These are phyloP conservation scores for Helicorthomorpha holstii DNA, from an alignment of 1,140 invertebrate species.

Conservation along the genomic window DNA sequence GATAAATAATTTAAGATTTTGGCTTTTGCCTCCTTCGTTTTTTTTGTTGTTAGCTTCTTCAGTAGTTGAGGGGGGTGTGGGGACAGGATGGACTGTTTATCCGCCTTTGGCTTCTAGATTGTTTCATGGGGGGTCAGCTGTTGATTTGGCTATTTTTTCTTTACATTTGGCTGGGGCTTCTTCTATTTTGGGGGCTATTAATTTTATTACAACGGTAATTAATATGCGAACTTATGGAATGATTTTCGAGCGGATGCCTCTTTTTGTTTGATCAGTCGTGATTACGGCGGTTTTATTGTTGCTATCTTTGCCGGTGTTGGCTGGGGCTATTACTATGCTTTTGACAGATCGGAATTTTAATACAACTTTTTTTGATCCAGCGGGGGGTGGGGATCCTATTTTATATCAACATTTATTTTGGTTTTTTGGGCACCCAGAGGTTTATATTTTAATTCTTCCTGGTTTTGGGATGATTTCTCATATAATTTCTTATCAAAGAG, in stretches of 20 bases:
- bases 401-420: slow-evolving; percentile 59
- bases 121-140: slow-evolving; percentile 14
- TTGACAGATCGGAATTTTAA: slow-evolving; percentile 34
- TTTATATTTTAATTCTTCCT: slow-evolving; percentile 47
- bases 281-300: slow-evolving; percentile 47
- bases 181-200: slow-evolving; percentile 22
- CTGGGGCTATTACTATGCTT: slow-evolving; percentile 23
- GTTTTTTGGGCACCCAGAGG: slow-evolving; percentile 27
- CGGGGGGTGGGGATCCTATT: slow-evolving; percentile 31
- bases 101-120: slow-evolving; percentile 20
- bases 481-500: slow-evolving; percentile 5
- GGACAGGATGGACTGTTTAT: slow-evolving; percentile 31
- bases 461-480: slow-evolving; percentile 15
- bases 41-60: slow-evolving; percentile 35
- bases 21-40: slow-evolving; percentile 42
- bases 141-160: slow-evolving; percentile 21
- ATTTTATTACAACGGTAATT: slow-evolving; percentile 26
- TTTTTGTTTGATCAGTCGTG: slow-evolving; percentile 42
- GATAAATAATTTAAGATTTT: slow-evolving; percentile 63
- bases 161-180: slow-evolving; percentile 22
- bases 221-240: slow-evolving; percentile 23
- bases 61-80: slow-evolving; percentile 39
- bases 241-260: slow-evolving; percentile 17
- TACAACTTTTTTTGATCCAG: slow-evolving; percentile 31
- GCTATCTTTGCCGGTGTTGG: slow-evolving; percentile 47